These are phyloP conservation scores for Ephydatia muelleri DNA, from an alignment of 37 sponge, comb jelly and placozoan species.

Conservation along the genomic window DNA sequence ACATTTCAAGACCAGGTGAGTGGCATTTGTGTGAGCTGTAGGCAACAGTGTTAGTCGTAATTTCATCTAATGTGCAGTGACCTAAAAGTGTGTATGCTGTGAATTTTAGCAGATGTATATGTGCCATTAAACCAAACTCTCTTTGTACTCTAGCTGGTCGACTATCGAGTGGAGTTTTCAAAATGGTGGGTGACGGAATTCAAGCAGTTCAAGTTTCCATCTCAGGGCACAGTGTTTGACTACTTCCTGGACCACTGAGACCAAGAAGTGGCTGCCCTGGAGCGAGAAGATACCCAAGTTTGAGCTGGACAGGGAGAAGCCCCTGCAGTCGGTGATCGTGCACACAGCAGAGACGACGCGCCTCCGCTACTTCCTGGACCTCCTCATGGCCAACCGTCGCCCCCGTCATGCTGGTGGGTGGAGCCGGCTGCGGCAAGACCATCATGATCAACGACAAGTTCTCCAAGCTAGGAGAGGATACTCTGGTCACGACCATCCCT, in stretches of 20 bases:
- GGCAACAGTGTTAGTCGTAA: too few relatives aligned
- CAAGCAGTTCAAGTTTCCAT: slow-evolving; percentile 95
- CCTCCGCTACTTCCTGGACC: slow-evolving; percentile 82
- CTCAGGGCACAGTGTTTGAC: slow-evolving; percentile 98
- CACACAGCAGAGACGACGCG: slow-evolving; percentile 94
- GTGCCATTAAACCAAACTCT: too few relatives aligned
- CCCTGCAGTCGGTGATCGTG: slow-evolving; percentile 82
- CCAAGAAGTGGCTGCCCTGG: slow-evolving; percentile 95
- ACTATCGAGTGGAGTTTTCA: slow-evolving; percentile 96
- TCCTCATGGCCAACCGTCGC: slow-evolving; percentile 86
- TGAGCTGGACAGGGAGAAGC: slow-evolving; percentile 92
- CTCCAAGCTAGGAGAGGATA: slow-evolving; percentile 62
- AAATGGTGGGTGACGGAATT: slow-evolving; percentile 99
- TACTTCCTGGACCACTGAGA: slow-evolving; percentile 79
- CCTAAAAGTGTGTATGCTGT: too few relatives aligned
- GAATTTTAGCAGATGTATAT: too few relatives aligned
- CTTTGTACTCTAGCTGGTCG: slow-evolving; percentile 87
- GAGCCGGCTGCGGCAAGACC: slow-evolving; percentile 97
- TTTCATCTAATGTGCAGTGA: too few relatives aligned
- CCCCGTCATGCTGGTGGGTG: slow-evolving; percentile 99
- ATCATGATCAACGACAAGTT: slow-evolving; percentile 93
- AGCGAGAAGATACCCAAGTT: slow-evolving; percentile 88
- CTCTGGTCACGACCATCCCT: slow-evolving; percentile 82
- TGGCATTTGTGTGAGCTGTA: too few relatives aligned
- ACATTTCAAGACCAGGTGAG: slow-evolving; percentile 98